Evolutionary conservation across 2,113 vertebrate genomes (phyloP).

Genomic region (Crotalus helleri): DNA sequence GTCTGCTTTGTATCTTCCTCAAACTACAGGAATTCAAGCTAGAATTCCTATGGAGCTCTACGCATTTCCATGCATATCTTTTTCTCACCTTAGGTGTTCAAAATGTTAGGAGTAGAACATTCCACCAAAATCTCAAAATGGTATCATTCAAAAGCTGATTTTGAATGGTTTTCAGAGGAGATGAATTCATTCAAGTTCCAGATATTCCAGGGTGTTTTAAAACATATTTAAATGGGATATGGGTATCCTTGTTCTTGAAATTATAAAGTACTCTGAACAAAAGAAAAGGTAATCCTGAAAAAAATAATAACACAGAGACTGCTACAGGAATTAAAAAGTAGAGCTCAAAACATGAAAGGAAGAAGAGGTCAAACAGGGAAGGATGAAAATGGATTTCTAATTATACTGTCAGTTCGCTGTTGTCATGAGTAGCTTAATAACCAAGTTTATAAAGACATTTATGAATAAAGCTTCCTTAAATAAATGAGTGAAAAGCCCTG

Average conservation of each 20-base stretch:
- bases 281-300: neutral
- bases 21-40: neutral
- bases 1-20: neutral
- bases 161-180: neutral
- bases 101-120: neutral
- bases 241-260: neutral
- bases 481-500: constrained; percentile 44
- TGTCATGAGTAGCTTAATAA: neutral
- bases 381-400: constrained; percentile 1
- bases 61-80: neutral
- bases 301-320: neutral
- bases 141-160: neutral
- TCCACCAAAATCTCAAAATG: neutral
- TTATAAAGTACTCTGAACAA: neutral
- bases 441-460: constrained; percentile 26
- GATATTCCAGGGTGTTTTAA: neutral
- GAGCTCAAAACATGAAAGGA: neutral
- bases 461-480: constrained; percentile 50
- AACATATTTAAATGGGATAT: neutral
- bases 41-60: neutral
- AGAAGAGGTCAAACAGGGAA: neutral
- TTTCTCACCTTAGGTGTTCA: neutral
- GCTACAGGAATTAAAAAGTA: neutral
- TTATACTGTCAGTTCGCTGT: constrained; percentile 3
- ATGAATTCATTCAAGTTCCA: neutral